These are phyloP conservation scores for Atherix ibis DNA, from an alignment of 2,888 invertebrate species.

Conservation along the genomic window DNA sequence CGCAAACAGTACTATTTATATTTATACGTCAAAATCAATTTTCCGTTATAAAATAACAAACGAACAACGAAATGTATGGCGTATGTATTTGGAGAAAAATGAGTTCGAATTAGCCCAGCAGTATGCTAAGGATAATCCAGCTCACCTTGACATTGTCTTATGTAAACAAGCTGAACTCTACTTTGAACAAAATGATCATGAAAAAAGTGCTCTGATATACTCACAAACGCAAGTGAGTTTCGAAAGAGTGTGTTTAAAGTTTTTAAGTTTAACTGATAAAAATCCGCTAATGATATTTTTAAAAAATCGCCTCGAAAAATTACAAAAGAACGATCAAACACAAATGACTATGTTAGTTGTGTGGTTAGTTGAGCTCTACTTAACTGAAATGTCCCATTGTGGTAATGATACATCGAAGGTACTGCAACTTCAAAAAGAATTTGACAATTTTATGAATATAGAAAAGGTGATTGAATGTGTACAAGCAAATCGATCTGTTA, in stretches of 20 bases:
- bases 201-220: conserved; percentile 71
- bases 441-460: conserved; percentile 57
- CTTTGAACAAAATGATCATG: conserved; percentile 62
- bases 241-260: conserved; percentile 87
- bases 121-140: conserved; percentile 66
- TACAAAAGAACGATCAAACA: conserved; percentile 59
- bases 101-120: conserved; percentile 77
- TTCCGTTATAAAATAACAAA: conserved; percentile 71
- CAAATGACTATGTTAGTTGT: conserved; percentile 85
- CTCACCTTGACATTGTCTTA: conserved; percentile 66
- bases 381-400: conserved; percentile 63
- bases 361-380: conserved; percentile 86
- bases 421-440: conserved; percentile 48
- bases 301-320: conserved; percentile 59
- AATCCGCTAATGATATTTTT: conserved; percentile 79
- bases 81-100: conserved; percentile 70
- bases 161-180: conserved; percentile 77
- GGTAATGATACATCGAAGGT: conserved; percentile 32
- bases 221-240: conserved; percentile 85
- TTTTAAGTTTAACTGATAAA: conserved; percentile 63
- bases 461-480: conserved; percentile 64
- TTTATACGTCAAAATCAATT: conserved; percentile 67
- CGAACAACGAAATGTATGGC: conserved; percentile 79
- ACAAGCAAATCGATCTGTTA: conserved; percentile 60
- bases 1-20: conserved; percentile 65